A percentile compares a stretch with the other conserved stretches of the same genome.
These are phyloP conservation scores for Pseudomugil gertrudae DNA, from an alignment of 2,797 vertebrate genomes.

Conservation along the genomic window DNA sequence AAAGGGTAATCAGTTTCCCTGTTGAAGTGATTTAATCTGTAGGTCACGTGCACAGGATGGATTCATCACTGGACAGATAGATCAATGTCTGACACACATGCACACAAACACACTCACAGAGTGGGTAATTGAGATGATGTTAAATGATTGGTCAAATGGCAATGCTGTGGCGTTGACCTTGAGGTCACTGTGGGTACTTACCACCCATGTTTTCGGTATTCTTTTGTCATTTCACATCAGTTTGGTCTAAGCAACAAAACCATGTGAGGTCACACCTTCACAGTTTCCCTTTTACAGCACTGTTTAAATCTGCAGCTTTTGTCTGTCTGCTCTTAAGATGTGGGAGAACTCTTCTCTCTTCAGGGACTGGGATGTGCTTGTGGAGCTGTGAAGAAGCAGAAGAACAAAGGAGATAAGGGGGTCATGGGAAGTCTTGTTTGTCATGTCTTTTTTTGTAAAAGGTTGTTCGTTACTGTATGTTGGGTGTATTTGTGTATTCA, in stretches of 20 bases:
- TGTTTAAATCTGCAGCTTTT: conserved; percentile 39
- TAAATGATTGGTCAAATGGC: conserved; percentile 62
- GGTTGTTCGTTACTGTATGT: conserved; percentile 20
- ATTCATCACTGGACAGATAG: conserved; percentile 68
- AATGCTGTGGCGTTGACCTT: conserved; percentile 45
- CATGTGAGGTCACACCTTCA: conserved; percentile 21
- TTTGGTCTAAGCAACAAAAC: conserved; percentile 31
- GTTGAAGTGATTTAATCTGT: conserved; percentile 72
- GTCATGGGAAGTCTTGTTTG: conserved; percentile 48
- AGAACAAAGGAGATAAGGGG: conserved; percentile 50
- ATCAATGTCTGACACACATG: conserved; percentile 57
- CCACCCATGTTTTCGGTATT: conserved; percentile 21
- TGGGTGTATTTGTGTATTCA: conserved; percentile 36
- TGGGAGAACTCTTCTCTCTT: conserved; percentile 45
- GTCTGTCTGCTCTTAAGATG: conserved; percentile 34
- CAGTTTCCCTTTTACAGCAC: not conserved
- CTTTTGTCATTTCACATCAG: conserved; percentile 46
- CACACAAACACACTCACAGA: not conserved
- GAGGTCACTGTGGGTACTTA: conserved; percentile 36
- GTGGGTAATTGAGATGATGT: conserved; percentile 61
- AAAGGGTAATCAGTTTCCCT: conserved; percentile 63
- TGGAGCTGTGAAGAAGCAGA: conserved; percentile 40
- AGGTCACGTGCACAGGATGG: conserved; percentile 62
- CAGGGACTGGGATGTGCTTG: conserved; percentile 35
- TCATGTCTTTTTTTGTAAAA: conserved; percentile 34